Conservation (phyloP, 2,113 vertebrate genomes). For the Prunella himalayana region DNA sequence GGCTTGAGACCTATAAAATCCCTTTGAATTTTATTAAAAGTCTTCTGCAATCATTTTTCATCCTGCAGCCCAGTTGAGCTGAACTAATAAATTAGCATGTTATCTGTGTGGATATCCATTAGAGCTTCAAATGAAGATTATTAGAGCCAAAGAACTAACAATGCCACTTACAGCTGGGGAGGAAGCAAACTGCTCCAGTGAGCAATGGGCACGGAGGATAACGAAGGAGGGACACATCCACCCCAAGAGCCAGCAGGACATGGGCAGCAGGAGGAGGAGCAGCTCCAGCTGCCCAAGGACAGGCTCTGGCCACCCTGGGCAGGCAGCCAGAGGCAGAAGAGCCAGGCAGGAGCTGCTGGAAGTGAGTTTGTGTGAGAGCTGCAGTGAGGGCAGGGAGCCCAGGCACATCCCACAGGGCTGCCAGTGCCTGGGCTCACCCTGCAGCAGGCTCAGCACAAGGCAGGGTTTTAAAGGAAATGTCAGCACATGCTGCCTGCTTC, state of each 20-base stretch:
- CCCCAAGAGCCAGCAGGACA: not conserved
- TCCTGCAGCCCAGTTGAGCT: constrained; percentile 59
- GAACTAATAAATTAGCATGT: constrained; percentile 69
- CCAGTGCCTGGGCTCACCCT: accelerated
- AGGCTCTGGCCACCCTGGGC: not conserved
- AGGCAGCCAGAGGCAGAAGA: not conserved
- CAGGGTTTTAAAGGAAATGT: not conserved
- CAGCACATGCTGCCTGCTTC: not conserved
- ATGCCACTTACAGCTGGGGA: not conserved
- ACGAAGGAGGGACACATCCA: not conserved
- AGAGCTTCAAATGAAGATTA: constrained; percentile 44
- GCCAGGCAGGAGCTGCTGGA: not conserved
- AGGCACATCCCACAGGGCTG: not conserved
- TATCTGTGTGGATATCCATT: constrained; percentile 65
- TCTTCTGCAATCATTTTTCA: constrained; percentile 62
- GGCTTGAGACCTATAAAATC: constrained; percentile 72
- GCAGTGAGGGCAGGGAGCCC: not conserved
- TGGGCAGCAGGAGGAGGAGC: not conserved
- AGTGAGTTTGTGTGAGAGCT: not conserved
- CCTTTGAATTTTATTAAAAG: constrained; percentile 72
- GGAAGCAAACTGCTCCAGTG: not conserved
- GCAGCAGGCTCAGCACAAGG: not conserved
- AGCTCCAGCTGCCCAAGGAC: not conserved
- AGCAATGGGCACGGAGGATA: not conserved
- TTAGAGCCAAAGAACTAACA: constrained; percentile 28